These are phyloP conservation scores for Lasioglossum calceatum DNA, from an alignment of 2,888 invertebrate species.

Conservation along the genomic window DNA sequence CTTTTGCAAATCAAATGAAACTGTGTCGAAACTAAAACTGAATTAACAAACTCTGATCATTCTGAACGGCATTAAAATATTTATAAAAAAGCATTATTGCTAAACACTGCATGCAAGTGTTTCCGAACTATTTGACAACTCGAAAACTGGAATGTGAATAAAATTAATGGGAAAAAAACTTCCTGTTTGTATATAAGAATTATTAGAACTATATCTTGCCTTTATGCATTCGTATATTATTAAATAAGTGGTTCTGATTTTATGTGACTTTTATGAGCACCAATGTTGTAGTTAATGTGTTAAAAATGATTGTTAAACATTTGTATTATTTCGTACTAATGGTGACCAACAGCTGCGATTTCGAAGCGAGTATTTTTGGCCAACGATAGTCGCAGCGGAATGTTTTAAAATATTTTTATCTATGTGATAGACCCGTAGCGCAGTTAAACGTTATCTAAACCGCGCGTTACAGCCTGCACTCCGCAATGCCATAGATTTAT, in stretches of 20 bases:
- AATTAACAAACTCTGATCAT: not conserved
- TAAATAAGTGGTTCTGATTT: not conserved
- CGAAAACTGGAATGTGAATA: not conserved
- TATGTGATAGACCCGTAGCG: not conserved
- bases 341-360: not conserved
- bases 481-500: slow-evolving; percentile 2
- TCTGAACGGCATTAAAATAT: not conserved
- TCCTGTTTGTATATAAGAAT: too few species aligned
- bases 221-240: not conserved
- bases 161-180: not conserved
- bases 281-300: not conserved
- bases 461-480: not conserved
- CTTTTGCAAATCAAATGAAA: not conserved
- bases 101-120: not conserved
- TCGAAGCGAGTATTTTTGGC: not conserved
- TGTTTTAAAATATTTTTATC: not conserved
- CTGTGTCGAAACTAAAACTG: not conserved
- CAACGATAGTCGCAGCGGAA: not conserved
- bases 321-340: not conserved
- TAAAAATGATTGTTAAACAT: not conserved
- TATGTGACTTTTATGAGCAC: not conserved
- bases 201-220: not conserved
- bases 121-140: not conserved
- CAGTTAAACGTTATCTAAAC: slow-evolving; percentile 11
- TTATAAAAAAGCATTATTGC: not conserved